Evolutionary conservation across 2,888 invertebrate species (phyloP), one percentile per base, ranked within the genome.

Genomic region (Pheosia tremula): DNA sequence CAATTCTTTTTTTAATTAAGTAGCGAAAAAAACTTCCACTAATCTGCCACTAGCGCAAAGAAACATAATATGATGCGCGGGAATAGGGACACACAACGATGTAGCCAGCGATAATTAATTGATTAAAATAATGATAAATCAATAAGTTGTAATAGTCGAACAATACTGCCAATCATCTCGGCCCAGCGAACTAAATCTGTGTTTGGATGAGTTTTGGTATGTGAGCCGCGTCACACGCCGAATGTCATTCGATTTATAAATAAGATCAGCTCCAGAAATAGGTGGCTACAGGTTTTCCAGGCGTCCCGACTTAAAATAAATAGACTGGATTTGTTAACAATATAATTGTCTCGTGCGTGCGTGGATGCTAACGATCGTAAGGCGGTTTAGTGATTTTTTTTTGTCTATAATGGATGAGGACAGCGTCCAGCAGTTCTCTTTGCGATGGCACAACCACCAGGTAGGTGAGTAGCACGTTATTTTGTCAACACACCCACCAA

Each of bases 361-460:
- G 79, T 74, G 82, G 85, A 82, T 72, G 77, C 78, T 79, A 83
- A 89, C 88, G 88, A 85, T 63, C 71, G 88, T 87, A 80, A 81
- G 88, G 86, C 74, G 76, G 77, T 78, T 74, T 73, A 80, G 84
- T 82, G 81, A 80, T 82, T 76, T 81, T 84, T 85, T 81, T 83
- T 78, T 74, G 79, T 75, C 78, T 71, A 72, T 76, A 78, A 94
- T 94, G 93, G 94, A 92, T 86, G 95, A 95, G 84, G 95, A 95
- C 83, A 94, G 95, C 74, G 90, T 95, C 78, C 96, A 96, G 89
- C 97, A 97, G 88, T 97, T 97, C 91, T 97, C 97, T 88, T 94
- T 97, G 82, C 95, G 97, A 87, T 97, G 97, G 97, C 97, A 97
- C 91, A 97, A 97, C 90, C 96, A 96, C 89, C 96, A 96, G 95